phyloP scores from a whole-genome alignment of 2,888 invertebrate genomes.

The Siphlonurus alternatus region DNA sequence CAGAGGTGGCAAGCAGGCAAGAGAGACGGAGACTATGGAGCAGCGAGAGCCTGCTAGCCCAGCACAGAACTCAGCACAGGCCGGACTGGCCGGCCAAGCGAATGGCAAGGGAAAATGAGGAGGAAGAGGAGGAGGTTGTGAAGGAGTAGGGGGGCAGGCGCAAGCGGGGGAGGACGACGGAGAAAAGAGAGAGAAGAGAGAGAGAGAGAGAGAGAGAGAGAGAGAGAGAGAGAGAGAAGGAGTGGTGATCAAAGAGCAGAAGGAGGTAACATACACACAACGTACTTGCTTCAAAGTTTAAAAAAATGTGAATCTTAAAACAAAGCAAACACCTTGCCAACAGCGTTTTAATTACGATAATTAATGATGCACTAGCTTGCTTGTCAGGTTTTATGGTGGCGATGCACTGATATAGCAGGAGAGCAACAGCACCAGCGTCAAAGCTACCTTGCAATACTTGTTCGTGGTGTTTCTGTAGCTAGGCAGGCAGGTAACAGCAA shows the following conservation, averaged over 20 bases:
- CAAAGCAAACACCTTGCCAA: no score
- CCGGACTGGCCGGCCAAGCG: not conserved
- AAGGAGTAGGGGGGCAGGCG: not conserved
- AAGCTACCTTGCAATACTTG: no score
- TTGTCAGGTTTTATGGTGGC: no score
- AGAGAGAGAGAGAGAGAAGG: not conserved
- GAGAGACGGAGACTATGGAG: not conserved
- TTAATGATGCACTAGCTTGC: no score
- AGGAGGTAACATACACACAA: no score
- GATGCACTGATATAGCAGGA: no score
- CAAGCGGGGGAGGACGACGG: not conserved
- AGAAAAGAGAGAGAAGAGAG: not conserved
- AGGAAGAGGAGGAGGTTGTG: not conserved
- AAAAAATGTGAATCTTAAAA: no score
- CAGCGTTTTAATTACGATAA: no score
- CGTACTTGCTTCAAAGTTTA: no score
- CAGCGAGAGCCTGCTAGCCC: not conserved
- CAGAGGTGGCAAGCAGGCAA: not conserved
- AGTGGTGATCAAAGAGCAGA: not conserved
- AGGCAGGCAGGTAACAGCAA: no score
- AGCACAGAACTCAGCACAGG: not conserved
- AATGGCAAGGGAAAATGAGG: not conserved
- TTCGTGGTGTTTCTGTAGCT: no score
- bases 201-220: not conserved
- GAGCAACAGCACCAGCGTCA: no score